Evolutionary conservation across 2,888 invertebrate genomes (phyloP), one percentile per base, ranked within the genome.

Genomic region (Branchipolynoe longqiensis): DNA sequence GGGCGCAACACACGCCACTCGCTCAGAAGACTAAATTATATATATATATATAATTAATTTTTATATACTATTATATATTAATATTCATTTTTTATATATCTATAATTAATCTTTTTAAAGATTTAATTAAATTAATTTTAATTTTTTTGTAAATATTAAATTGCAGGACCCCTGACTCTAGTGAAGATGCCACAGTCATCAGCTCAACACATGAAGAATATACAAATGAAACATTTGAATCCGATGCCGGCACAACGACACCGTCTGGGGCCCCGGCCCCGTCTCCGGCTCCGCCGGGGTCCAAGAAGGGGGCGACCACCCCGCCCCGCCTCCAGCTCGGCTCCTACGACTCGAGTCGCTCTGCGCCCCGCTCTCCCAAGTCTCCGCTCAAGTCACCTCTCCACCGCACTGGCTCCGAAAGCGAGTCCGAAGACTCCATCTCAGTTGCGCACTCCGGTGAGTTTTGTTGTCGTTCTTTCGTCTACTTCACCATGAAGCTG

Each of bases 191-290:
- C 25, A 78, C 28, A 22, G 82, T 58, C 25, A 78, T 58, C 28
- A 28, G 18, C 22, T 48, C 58, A 0, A 56, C 74, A 31, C 41
- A 74, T 31, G 74, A 84, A 28, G 74, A 84, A 4, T 84, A 84
- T 40, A 78, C 74, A 36, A 84, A 84, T 74, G 84, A 84, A 36
- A 74, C 74, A 12, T 84, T 84, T 58, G 84, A 84, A 59, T 74
- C 84, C 4, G 78, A 74, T 48, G 69, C 48, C 14, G 62, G 25
- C 31, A 64, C 64, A 8, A 56, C 56, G 8, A n/a, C n/a, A n/a
- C n/a, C n/a, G n/a, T n/a, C n/a, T n/a, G n/a, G n/a, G n/a, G n/a
- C 62, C 62, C 28, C 40, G 84, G 56, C 36, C 69, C 22, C 69
- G 40, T 8, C 41, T 18, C 41, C 82, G 41, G 36, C 82, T 8